phyloP scores from a whole-genome alignment of 2,888 invertebrate genomes.

The Drymonia ruficornis region DNA sequence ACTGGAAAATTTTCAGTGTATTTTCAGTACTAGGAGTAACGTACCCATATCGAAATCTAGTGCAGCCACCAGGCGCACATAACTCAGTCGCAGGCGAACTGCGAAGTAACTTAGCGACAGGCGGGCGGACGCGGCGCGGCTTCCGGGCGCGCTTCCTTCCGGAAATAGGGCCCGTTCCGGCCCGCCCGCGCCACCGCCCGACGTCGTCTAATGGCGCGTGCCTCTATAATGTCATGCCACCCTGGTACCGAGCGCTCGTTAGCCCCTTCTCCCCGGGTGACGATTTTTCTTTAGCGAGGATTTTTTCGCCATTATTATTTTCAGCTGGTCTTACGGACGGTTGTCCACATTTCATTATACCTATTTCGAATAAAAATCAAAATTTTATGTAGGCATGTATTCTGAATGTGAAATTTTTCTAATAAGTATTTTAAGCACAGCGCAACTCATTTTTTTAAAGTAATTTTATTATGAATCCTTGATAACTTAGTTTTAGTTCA shows the following conservation, averaged over 20 bases:
- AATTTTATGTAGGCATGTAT: too few species aligned
- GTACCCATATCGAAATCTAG: constrained; percentile 42
- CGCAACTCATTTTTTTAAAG: too few species aligned
- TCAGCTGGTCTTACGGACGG: constrained; percentile 23
- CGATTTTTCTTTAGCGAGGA: constrained; percentile 31
- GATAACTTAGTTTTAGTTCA: too few species aligned
- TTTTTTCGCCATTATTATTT: constrained; percentile 30
- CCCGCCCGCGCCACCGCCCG: constrained; percentile 44
- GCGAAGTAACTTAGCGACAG: constrained; percentile 56
- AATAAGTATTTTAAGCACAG: too few species aligned
- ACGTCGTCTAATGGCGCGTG: constrained; percentile 64
- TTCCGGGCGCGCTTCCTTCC: constrained; percentile 78
- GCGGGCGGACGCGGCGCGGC: constrained; percentile 70
- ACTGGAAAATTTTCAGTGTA: neutral
- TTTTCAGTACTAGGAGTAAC: constrained; percentile 26
- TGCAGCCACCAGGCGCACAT: constrained; percentile 60
- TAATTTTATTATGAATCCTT: too few species aligned
- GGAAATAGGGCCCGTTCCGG: constrained; percentile 83
- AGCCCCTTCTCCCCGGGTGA: constrained; percentile 51
- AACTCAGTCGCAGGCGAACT: constrained; percentile 48
- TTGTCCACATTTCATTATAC: too few species aligned
- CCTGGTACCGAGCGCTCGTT: constrained; percentile 69
- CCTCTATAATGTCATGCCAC: constrained; percentile 74
- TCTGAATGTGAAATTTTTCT: constrained; percentile 14
- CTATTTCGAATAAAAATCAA: too few species aligned